Base-by-base conservation (phyloP, 2,888 invertebrate species). In the Melinaea menophilus region DNA sequence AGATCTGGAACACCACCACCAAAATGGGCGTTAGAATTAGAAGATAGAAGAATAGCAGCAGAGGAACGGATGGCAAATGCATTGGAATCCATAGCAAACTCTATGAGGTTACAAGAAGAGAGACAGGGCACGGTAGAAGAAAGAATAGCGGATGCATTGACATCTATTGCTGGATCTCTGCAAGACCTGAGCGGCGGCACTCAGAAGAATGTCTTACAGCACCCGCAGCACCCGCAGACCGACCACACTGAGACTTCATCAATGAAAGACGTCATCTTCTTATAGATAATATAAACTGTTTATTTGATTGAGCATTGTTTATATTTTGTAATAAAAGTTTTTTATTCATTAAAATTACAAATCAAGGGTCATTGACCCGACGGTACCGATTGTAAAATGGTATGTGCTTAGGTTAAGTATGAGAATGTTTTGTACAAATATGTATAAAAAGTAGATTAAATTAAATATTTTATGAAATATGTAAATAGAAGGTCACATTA, bases 21-120 rank as follows among this genome's bases (percentile, higher is more conserved):
- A 2, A 82, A 79, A 72, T 88, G 89, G 89, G 88, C 84, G 0
- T 58, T 88, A 61, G 82, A 85, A 2, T 73, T 86, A 47, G 89
- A 89, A 73, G 85, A 88, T 63, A 77, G 88, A 0, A 78, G 86
- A 63, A 79, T 86, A 68, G 79, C 83, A 59, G 85, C 86, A 2
- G 84, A 88, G 58, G 89, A 89, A 67, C 76, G 88, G 22, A 84
- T 84, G 75, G 89, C 89, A 0, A 78, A 75, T 3, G 88, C 89
- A 0, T 61, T 89, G 31, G 82, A 84, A 62, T 78, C 86, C 4
- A 86, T 88, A 58, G 85, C 84, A 7, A 70, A 72, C 2, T 72
- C 81, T 2, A 81, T 88, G 80, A 79, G 73, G 35, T 66, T 73
- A 2, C 86, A 86, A 60, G 88, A 87, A 57, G 82, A 85, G 61